Conservation (phyloP, 2,888 invertebrate genomes). For the Phortica magna region DNA sequence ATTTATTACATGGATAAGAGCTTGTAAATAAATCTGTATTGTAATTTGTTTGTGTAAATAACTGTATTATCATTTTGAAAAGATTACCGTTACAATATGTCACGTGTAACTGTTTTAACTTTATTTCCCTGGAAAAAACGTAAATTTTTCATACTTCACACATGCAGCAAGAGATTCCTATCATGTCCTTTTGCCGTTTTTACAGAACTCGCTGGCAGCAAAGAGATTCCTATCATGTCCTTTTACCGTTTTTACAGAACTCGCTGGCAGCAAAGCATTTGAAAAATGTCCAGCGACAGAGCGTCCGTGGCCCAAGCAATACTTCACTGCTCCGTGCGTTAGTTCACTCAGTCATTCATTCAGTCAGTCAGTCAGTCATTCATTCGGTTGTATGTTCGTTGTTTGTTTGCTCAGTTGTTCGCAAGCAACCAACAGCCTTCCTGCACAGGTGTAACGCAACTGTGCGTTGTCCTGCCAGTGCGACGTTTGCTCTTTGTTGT, state of each 20-base stretch:
- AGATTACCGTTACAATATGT: too few relatives aligned
- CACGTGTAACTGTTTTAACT: too few relatives aligned
- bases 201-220: not conserved
- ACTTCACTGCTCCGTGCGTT: not conserved
- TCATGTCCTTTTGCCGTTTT: not conserved
- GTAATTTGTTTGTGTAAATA: too few relatives aligned
- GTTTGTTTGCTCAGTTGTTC: constrained; percentile 9
- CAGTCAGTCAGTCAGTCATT: not conserved
- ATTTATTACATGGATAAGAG: too few relatives aligned
- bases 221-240: not conserved
- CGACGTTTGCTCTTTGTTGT: constrained; percentile 35
- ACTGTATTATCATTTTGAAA: too few relatives aligned
- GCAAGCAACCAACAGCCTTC: not conserved
- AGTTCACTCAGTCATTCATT: not conserved
- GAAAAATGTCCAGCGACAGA: constrained; percentile 41
- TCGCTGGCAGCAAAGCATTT: constrained; percentile 3
- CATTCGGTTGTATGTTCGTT: not conserved
- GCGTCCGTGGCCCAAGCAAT: constrained; percentile 45
- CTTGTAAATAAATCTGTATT: too few relatives aligned
- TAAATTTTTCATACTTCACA: constrained; percentile 65
- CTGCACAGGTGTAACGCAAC: constrained; percentile 22
- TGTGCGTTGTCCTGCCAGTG: not conserved
- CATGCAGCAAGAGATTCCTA: constrained; percentile 50
- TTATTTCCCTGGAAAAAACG: too few relatives aligned
- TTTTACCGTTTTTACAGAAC: not conserved